phyloP scores from a whole-genome alignment of 2,888 invertebrate genomes.

The Marasmarcha lunaedactyla region DNA sequence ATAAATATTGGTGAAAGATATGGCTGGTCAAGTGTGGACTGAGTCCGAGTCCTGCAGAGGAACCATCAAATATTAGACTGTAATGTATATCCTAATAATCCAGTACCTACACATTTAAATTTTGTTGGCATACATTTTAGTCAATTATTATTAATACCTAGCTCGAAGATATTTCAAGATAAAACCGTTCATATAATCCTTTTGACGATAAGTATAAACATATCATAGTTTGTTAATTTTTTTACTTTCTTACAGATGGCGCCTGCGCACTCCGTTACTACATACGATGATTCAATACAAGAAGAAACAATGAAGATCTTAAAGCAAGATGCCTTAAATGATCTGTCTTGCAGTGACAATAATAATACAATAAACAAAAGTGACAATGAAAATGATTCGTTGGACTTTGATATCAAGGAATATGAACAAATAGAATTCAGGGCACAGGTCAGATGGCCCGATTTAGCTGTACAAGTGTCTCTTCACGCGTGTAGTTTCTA shows the following conservation, averaged over 20 bases:
- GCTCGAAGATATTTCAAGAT: no score
- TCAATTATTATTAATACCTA: no score
- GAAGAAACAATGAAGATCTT: background rate
- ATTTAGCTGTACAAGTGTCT: background rate
- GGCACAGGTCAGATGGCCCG: background rate
- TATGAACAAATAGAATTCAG: conserved; percentile 65
- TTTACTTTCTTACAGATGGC: background rate
- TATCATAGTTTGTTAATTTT: no score
- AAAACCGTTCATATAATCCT: no score
- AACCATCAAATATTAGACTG: no score
- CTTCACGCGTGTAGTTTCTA: background rate
- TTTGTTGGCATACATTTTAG: no score
- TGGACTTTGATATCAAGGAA: conserved; percentile 44
- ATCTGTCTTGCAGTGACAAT: conserved; percentile 22
- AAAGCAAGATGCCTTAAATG: background rate
- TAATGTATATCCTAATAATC: no score
- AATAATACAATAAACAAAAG: conserved; percentile 32
- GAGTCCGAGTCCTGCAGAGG: no score
- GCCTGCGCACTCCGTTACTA: background rate
- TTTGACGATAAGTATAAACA: no score
- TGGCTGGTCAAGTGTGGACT: no score
- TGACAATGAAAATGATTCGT: conserved; percentile 25
- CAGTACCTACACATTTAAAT: no score
- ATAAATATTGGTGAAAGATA: no score
- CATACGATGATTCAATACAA: background rate